These are phyloP conservation scores for Lithobius niger DNA, from an alignment of 1,140 invertebrate genomes.

Conservation along the genomic window DNA sequence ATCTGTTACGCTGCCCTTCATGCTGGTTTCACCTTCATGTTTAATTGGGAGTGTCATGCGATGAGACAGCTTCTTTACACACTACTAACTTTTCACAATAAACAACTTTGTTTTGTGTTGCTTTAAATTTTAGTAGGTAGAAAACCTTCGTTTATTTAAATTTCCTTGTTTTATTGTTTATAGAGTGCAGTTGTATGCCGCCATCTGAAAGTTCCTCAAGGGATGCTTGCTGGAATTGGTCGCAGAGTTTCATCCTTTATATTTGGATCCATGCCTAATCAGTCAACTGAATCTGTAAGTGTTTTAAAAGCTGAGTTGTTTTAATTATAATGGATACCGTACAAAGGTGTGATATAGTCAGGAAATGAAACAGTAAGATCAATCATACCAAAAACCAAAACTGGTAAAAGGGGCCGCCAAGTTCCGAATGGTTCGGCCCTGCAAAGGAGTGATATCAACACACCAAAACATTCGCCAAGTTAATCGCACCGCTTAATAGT, in stretches of 20 bases:
- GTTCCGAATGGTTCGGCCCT: too few species aligned
- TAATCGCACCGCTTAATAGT: too few species aligned
- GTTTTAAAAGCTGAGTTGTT: too few species aligned
- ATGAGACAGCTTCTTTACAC: not conserved
- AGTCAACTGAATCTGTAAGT: constrained; percentile 60
- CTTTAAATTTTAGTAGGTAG: not conserved
- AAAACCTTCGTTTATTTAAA: not conserved
- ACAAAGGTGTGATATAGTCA: too few species aligned
- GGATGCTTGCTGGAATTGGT: constrained; percentile 76
- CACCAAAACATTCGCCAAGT: too few species aligned
- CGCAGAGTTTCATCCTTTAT: constrained; percentile 70
- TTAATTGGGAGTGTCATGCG: not conserved
- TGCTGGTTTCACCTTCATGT: not conserved
- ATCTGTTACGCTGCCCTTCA: too few species aligned
- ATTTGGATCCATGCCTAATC: constrained; percentile 58
- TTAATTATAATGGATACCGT: too few species aligned
- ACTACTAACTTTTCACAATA: not conserved
- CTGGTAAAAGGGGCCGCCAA: too few species aligned
- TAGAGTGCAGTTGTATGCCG: constrained; percentile 46
- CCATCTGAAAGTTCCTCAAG: constrained; percentile 57
- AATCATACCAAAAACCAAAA: too few species aligned
- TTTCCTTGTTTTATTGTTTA: constrained; percentile 8
- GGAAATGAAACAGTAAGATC: too few species aligned
- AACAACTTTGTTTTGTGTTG: not conserved
- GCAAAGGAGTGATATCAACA: too few species aligned